Evolutionary conservation across 2,888 invertebrate species (phyloP).

Genomic region (Macaria notata): DNA sequence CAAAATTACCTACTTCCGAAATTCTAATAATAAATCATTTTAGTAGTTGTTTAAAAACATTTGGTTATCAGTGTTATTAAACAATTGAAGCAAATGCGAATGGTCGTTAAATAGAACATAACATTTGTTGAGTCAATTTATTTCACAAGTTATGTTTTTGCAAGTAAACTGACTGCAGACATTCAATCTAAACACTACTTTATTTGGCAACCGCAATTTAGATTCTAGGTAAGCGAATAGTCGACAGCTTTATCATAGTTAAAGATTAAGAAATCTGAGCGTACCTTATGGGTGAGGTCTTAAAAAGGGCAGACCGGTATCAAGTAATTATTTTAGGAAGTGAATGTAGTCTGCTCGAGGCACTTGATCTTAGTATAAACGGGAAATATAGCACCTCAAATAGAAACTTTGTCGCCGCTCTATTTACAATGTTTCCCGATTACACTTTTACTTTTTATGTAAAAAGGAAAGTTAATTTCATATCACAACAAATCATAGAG

Average conservation of each 20-base stretch:
- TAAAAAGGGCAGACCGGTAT: constrained; percentile 39
- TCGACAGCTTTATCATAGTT: constrained; percentile 26
- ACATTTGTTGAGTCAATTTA: neutral
- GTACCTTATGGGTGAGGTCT: constrained; percentile 24
- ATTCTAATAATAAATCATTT: too few species aligned
- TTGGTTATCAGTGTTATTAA: too few species aligned
- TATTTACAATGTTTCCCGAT: constrained; percentile 2
- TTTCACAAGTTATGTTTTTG: constrained; percentile 11
- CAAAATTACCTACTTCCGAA: too few species aligned
- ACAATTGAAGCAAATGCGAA: too few species aligned
- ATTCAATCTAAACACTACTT: constrained; percentile 14
- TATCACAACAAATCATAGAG: neutral
- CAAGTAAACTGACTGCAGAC: neutral
- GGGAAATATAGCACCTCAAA: neutral
- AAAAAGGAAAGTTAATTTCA: neutral
- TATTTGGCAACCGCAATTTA: constrained; percentile 47
- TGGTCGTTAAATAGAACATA: constrained; percentile 3
- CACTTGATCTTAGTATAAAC: neutral
- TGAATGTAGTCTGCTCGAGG: constrained; percentile 27
- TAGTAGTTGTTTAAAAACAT: too few species aligned
- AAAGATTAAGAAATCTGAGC: constrained; percentile 24
- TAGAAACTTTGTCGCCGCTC: neutral
- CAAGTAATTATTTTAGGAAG: constrained; percentile 38
- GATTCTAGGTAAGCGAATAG: constrained; percentile 34
- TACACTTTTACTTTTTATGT: constrained; percentile 11